These are phyloP conservation scores for Metridium senile DNA, from an alignment of 92 coral and sea anemone species.

Conservation along the genomic window DNA sequence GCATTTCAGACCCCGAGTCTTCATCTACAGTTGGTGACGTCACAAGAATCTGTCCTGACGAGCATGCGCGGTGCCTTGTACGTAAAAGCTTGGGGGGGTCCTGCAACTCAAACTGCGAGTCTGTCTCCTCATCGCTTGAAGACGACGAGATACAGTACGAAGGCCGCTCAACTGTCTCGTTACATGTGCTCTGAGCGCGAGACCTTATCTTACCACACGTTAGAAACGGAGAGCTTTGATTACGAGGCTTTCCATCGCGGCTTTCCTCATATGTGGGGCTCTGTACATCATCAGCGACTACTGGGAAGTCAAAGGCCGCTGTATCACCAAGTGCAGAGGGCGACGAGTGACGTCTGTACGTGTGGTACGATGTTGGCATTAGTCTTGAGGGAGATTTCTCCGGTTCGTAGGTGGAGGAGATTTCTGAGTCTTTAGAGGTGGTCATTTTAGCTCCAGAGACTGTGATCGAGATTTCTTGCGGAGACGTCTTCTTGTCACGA, in stretches of 20 bases:
- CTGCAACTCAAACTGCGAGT: constrained; percentile 67
- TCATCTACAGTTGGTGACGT: constrained; percentile 50
- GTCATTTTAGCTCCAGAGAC: constrained; percentile 81
- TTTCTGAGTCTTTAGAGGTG: constrained; percentile 46
- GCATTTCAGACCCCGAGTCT: constrained; percentile 24
- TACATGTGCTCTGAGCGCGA: constrained; percentile 85
- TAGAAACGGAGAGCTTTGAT: constrained; percentile 84
- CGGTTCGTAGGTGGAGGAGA: constrained; percentile 2
- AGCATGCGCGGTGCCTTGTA: constrained; percentile 53
- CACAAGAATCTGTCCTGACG: constrained; percentile 53
- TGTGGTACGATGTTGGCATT: constrained; percentile 77
- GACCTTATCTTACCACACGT: constrained; percentile 68
- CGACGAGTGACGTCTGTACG: constrained; percentile 90
- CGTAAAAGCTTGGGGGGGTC: constrained; percentile 72
- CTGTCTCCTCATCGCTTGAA: constrained; percentile 54
- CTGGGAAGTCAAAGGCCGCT: constrained; percentile 86
- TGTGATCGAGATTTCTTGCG: constrained; percentile 77
- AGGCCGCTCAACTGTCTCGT: constrained; percentile 49
- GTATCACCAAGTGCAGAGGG: constrained; percentile 98
- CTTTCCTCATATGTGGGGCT: constrained; percentile 32
- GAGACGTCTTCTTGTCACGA: constrained; percentile 41
- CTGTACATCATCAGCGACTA: constrained; percentile 44
- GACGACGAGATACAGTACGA: constrained; percentile 34
- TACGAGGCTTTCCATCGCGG: constrained; percentile 32
- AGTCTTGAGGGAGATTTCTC: constrained; percentile 71